Conservation (phyloP, 2,888 invertebrate species). For the Drosophila trichaetosa region DNA sequence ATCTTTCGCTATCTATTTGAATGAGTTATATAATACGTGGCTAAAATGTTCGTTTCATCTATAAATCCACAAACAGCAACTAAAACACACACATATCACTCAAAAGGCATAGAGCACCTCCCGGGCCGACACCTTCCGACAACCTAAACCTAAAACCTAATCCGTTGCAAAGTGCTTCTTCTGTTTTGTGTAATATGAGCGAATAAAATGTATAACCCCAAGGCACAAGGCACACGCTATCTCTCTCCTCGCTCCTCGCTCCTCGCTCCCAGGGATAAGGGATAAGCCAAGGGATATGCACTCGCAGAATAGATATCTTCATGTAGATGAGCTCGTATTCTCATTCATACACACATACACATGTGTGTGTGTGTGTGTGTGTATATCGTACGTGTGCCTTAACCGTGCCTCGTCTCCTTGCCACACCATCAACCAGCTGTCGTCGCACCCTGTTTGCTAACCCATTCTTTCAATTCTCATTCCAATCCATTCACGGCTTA, state of each 20-base stretch:
- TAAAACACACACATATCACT: conserved; percentile 13
- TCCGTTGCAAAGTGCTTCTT: conserved; percentile 74
- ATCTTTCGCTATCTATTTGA: background rate
- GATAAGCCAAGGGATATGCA: conserved; percentile 70
- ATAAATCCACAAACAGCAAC: conserved; percentile 57
- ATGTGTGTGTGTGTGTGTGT: conserved; percentile 5
- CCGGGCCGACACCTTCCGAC: background rate
- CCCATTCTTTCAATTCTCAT: conserved; percentile 24
- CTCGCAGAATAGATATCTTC: conserved; percentile 27
- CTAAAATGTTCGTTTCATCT: conserved; percentile 39
- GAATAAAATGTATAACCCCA: conserved; percentile 63
- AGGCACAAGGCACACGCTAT: conserved; percentile 60
- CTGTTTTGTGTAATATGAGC: conserved; percentile 68
- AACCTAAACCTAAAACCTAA: conserved; percentile 61
- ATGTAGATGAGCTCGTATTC: conserved; percentile 43
- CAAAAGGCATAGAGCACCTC: conserved; percentile 15
- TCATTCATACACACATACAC: conserved; percentile 16
- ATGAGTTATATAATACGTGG: conserved; percentile 1
- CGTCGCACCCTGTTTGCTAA: conserved; percentile 35
- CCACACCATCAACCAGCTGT: conserved; percentile 22
- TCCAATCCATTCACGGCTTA: conserved; percentile 18
- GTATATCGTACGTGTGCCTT: conserved; percentile 27
- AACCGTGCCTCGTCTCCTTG: background rate
- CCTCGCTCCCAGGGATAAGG: conserved; percentile 21
- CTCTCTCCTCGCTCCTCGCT: background rate